Base-by-base conservation (phyloP, 2,888 invertebrate species). In the Ormyrus rosae region DNA sequence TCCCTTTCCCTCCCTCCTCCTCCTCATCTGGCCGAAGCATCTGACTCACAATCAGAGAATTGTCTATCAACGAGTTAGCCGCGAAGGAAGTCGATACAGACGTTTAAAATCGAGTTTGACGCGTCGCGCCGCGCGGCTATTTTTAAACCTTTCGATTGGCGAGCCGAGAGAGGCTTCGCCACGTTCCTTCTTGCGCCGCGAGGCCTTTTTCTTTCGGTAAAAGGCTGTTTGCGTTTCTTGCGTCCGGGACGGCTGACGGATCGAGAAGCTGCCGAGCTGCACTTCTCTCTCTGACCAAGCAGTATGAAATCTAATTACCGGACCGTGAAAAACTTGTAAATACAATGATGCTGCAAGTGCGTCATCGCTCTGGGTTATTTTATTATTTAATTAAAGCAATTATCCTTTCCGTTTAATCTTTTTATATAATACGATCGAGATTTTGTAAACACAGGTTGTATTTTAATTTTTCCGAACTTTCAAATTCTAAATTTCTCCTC, bases 31-130 rank as follows among this genome's bases (percentile, higher is more conserved):
- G 0, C 11, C 46, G 8, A 10, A 8, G 81, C 74, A 81, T 84
- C 84, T 85, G 85, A 86, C 84, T 87, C 85, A 83, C 81, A 75
- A 80, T 76, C 71, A 82, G 83, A 83, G 81, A 72, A 76, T 81
- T 70, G 80, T 58, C 80, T 82, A 83, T 82, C 83, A 65, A 75
- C 77, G 71, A 83, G 82, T 34, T 34, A 83, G 84, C 5, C 13
- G 81, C 81, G 58, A 58, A 72, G 72, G 63, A 76, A 80, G 72
- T 77, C 68, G 63, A 77, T 81, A 73, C 46, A 60, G 45, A 65
- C 58, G 60, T 68, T 75, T 76, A 50, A 67, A 76, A 80, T 80
- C 65, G 70, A 60, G 63, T 53, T 80, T 58, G 53, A 45, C 65
- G 45, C 50, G 11, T 55, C 69, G 58, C 45, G 19, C 13, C 19